These are phyloP conservation scores for Callionymus lyra DNA, from an alignment of 2,113 vertebrate genomes.

Conservation along the genomic window DNA sequence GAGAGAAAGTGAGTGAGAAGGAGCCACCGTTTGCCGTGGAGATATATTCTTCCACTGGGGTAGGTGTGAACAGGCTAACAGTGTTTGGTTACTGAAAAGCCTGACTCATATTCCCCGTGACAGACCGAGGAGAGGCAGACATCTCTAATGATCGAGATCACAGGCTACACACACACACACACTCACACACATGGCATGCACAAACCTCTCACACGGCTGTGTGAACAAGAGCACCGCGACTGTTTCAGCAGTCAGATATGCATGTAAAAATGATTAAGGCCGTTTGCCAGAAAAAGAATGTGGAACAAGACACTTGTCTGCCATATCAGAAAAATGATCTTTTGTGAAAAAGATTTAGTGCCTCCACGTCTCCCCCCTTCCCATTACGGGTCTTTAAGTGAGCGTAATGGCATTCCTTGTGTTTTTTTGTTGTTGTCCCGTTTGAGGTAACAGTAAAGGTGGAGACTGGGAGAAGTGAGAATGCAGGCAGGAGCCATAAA, in stretches of 20 bases:
- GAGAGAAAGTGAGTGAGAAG: slow-evolving; percentile 27
- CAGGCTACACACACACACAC: slow-evolving; percentile 25
- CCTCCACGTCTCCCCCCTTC: slow-evolving; percentile 36
- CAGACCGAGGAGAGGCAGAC: slow-evolving; percentile 57
- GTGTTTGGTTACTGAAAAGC: slow-evolving; percentile 58
- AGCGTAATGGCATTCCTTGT: slow-evolving; percentile 56
- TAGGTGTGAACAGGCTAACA: slow-evolving; percentile 61
- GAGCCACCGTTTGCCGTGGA: slow-evolving; percentile 25
- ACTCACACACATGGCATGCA: slow-evolving; percentile 1
- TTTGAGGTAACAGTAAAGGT: slow-evolving; percentile 47
- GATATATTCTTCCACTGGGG: slow-evolving; percentile 39
- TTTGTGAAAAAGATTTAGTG: slow-evolving; percentile 30
- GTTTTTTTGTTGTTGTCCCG: slow-evolving; percentile 51
- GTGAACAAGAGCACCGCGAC: slow-evolving; percentile 43
- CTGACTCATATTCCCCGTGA: slow-evolving; percentile 57
- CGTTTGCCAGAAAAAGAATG: slow-evolving; percentile 28
- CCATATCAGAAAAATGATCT: slow-evolving; percentile 29
- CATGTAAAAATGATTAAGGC: slow-evolving; percentile 57
- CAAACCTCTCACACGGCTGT: slow-evolving; percentile 6
- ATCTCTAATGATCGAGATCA: slow-evolving; percentile 57
- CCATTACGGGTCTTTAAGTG: slow-evolving; percentile 53
- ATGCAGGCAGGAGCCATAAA: slow-evolving; percentile 45
- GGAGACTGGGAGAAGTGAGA: slow-evolving; percentile 44
- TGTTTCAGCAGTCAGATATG: slow-evolving; percentile 46
- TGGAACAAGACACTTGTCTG: slow-evolving; percentile 44